A percentile compares a stretch with the other conserved stretches of the same genome.
phyloP scores from a whole-genome alignment of 2,113 vertebrate genomes.

The Irena cyanogastra region DNA sequence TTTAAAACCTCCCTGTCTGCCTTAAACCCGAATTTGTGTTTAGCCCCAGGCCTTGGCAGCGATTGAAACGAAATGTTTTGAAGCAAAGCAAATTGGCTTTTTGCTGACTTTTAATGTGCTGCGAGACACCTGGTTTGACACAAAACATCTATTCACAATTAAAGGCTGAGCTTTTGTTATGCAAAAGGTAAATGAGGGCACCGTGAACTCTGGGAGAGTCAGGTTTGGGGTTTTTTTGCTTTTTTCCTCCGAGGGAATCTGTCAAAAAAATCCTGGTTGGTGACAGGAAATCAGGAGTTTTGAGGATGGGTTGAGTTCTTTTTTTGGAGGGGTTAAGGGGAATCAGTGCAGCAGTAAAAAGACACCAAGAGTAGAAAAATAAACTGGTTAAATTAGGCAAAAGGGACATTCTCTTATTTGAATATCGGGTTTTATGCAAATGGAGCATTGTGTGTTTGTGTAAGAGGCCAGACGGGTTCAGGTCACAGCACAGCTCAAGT shows the following conservation, averaged over 20 bases:
- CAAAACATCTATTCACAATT: constrained; percentile 65
- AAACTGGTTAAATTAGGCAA: neutral
- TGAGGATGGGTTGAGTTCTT: neutral
- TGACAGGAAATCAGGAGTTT: constrained; percentile 1
- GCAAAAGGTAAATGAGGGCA: constrained; percentile 63
- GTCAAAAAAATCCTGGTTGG: neutral
- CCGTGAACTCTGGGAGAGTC: constrained; percentile 40
- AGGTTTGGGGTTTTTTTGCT: neutral
- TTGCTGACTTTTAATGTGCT: constrained; percentile 65
- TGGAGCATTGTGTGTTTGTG: accelerated
- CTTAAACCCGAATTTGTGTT: constrained; percentile 53
- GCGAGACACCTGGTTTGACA: constrained; percentile 69
- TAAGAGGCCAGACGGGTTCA: neutral
- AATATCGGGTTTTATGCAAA: neutral
- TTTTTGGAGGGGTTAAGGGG: neutral
- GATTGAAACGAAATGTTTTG: constrained; percentile 70
- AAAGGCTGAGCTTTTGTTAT: constrained; percentile 61
- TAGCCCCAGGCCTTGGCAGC: constrained; percentile 69
- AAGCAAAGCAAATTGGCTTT: constrained; percentile 72
- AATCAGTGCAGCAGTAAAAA: neutral
- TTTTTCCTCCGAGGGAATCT: neutral
- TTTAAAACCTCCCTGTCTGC: constrained; percentile 7
- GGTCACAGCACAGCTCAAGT: neutral
- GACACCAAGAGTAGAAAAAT: neutral
- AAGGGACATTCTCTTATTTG: neutral